phyloP scores from a whole-genome alignment of 2,113 vertebrate species.

The Atlantisia rogersi region DNA sequence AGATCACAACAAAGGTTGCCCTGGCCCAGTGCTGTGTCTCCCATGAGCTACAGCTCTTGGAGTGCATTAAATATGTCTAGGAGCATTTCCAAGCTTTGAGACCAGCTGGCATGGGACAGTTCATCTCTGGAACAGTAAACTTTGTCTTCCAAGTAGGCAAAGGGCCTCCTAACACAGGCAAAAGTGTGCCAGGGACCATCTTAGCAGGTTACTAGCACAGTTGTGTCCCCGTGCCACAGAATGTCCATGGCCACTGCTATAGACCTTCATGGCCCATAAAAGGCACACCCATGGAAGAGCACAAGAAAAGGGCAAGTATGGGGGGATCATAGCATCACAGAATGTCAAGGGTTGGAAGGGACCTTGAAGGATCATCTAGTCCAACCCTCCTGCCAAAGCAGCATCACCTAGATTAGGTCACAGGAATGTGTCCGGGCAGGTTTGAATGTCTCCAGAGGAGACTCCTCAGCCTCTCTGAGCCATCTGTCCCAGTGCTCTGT shows the following conservation, averaged over 20 bases:
- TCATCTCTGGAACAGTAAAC: neutral
- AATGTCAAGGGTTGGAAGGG: no score
- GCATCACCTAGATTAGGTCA: no score
- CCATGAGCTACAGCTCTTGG: neutral
- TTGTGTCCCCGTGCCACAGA: neutral
- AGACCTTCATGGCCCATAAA: no score
- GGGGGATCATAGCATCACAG: neutral
- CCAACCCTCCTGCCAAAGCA: no score
- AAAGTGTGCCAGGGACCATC: neutral
- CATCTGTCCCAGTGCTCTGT: no score
- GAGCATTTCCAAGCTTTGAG: neutral
- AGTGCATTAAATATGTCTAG: neutral
- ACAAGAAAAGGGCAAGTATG: neutral
- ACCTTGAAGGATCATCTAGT: no score
- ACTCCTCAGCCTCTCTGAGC: no score
- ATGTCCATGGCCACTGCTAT: neutral
- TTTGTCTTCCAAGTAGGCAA: neutral
- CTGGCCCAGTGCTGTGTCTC: neutral
- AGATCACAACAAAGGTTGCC: neutral
- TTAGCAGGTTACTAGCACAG: neutral
- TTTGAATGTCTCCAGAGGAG: no score
- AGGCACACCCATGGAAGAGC: neutral
- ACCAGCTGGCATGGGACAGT: neutral
- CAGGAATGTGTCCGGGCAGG: no score
- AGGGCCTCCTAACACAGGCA: neutral